phyloP scores from a whole-genome alignment of 2,797 vertebrate species.

The Falco columbarius region DNA sequence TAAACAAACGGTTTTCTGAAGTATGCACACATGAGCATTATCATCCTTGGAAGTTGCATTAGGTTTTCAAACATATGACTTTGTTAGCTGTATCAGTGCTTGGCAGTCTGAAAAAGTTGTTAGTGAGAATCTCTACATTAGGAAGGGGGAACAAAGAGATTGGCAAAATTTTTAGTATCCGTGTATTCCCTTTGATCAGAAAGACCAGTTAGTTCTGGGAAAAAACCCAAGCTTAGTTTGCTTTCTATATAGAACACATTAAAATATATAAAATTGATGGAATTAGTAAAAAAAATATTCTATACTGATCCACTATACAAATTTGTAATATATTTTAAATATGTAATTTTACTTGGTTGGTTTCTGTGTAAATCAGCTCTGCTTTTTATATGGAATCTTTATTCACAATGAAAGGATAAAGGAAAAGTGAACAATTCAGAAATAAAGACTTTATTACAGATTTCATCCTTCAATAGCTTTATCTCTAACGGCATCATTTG shows the following conservation, averaged over 20 bases:
- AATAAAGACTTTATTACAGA: slow-evolving; percentile 5
- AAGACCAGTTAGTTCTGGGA: not conserved
- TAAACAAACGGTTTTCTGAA: not conserved
- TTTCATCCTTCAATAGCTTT: not conserved
- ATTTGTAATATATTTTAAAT: not conserved
- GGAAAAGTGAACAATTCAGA: not conserved
- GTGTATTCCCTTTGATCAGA: slow-evolving; percentile 34
- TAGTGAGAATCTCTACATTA: slow-evolving; percentile 3
- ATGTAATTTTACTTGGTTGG: slow-evolving; percentile 14
- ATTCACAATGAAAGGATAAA: slow-evolving; percentile 25
- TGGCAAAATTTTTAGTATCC: slow-evolving; percentile 6
- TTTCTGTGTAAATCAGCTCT: slow-evolving; percentile 10
- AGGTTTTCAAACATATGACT: slow-evolving; percentile 43
- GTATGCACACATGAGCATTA: not conserved
- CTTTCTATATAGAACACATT: not conserved
- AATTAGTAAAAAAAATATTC: not conserved
- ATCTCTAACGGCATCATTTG: not conserved
- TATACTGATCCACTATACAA: not conserved
- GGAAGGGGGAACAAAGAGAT: not conserved
- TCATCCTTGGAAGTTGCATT: slow-evolving; percentile 16
- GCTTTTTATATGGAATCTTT: not conserved
- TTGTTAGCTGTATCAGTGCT: slow-evolving; percentile 35
- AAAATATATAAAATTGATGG: not conserved
- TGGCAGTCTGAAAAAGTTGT: not conserved
- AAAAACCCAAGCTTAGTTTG: not conserved